Percentiles rank a stretch among this genome's conserved stretches.
phyloP scores from a whole-genome alignment of 1,140 invertebrate species.

The Drosophila erecta region DNA sequence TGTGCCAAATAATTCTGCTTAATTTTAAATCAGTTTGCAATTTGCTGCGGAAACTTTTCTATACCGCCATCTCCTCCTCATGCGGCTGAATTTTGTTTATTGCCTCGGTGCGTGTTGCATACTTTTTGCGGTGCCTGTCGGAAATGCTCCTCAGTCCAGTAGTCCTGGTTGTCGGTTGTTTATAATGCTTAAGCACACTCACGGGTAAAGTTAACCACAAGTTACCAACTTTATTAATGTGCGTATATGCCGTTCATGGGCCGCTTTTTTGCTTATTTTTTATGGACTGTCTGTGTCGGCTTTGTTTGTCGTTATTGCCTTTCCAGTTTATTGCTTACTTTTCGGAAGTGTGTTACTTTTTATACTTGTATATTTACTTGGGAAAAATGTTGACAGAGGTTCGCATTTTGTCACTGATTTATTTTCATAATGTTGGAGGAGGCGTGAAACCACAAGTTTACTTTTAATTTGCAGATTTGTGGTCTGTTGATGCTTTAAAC shows the following conservation, averaged over 20 bases:
- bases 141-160: conserved; percentile 67
- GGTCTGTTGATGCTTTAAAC: background rate
- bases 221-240: conserved; percentile 83
- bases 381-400: conserved; percentile 21
- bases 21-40: conserved; percentile 83
- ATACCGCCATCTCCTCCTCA: background rate
- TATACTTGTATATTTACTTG: conserved; percentile 54
- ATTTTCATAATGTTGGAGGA: conserved; percentile 36
- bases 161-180: conserved; percentile 43
- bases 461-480: background rate
- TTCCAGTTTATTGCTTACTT: conserved; percentile 42
- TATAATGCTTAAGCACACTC: conserved; percentile 82
- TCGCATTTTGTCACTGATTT: conserved; percentile 28
- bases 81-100: conserved; percentile 78
- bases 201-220: conserved; percentile 81
- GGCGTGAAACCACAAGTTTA: too few species aligned
- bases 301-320: conserved; percentile 39
- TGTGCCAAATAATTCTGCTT: conserved; percentile 77
- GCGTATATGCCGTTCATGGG: conserved; percentile 29
- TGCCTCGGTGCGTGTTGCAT: conserved; percentile 73
- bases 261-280: conserved; percentile 36
- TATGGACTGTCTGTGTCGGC: conserved; percentile 62
- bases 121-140: conserved; percentile 64
- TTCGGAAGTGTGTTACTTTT: conserved; percentile 36
- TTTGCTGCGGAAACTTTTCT: conserved; percentile 59